Evolutionary conservation across 1,140 invertebrate species (phyloP), one percentile per base, ranked within the genome.

Genomic region (Drosophila subobscura): DNA sequence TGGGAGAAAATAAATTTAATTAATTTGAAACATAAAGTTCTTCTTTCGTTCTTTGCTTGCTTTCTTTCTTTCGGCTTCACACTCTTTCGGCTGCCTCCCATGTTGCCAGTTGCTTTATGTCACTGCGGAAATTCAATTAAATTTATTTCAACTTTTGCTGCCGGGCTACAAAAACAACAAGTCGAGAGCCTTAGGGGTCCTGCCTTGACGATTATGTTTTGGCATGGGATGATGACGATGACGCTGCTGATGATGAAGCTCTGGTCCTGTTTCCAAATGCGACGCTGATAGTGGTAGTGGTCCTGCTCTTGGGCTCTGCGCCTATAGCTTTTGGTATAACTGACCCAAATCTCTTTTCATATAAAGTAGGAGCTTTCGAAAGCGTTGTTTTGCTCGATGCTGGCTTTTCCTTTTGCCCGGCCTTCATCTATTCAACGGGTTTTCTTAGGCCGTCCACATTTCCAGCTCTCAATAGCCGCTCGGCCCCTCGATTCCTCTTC

Each of bases 111-210:
- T 70, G 50, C 37, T 58, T 65, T 55, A 37, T 60, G 79, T 84
- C 75, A 76, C 75, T 84, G 79, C 61, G 79, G 75, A 84, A 84
- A 79, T 84, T 84, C 76, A 84, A 84, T 79, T 84, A 84, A 84
- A 84, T 84, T 84, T 84, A 79, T 79, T 84, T 84, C 76, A 84
- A 84, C 66, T 79, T 79, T 64, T 79, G 72, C 66, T 79, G 79
- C 75, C 61, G 76, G 65, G 61, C 56, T 6, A 52, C 47, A 45
- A 66, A 33, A 59, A 52, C 50, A 50, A 60, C 25, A 49, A 37
- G 22, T 5, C 25, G 5, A 7, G 42, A 37, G 79, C 78, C 79
- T 77, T 83, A 55, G 57, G 73, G 63, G 47, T 50, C 42, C 49
- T 58, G 64, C 60, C 59, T 78, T 81, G 79, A 74, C 60, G 79